phyloP scores from a whole-genome alignment of 2,888 invertebrate species.

The Pandemis cinnamomeana region DNA sequence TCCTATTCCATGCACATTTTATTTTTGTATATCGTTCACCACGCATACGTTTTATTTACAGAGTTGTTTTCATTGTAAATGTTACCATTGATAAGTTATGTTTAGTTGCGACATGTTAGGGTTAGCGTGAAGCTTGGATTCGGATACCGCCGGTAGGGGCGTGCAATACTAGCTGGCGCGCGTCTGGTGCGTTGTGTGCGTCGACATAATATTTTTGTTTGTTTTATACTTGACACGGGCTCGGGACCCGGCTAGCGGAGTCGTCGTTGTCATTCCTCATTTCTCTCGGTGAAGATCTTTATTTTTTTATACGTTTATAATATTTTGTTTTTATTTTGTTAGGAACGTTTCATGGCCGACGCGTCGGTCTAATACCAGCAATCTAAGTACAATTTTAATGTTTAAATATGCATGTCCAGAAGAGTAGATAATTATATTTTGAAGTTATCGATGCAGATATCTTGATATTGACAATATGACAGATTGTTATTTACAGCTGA shows the following conservation, averaged over 20 bases:
- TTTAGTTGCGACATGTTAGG: slow-evolving; percentile 56
- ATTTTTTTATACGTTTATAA: slow-evolving; percentile 81
- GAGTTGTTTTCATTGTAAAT: slow-evolving; percentile 78
- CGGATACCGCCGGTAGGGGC: slow-evolving; percentile 38
- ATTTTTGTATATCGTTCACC: slow-evolving; percentile 77
- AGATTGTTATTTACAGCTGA: slow-evolving; percentile 81
- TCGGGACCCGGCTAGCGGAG: slow-evolving; percentile 59
- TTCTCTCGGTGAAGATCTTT: slow-evolving; percentile 80
- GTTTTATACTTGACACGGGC: slow-evolving; percentile 45
- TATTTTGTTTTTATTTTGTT: slow-evolving; percentile 60
- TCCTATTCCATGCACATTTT: slow-evolving; percentile 80
- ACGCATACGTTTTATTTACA: slow-evolving; percentile 64
- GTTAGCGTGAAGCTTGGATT: slow-evolving; percentile 45
- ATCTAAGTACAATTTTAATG: slow-evolving; percentile 79
- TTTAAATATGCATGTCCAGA: slow-evolving; percentile 76
- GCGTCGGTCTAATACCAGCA: slow-evolving; percentile 75
- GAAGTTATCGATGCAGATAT: slow-evolving; percentile 78
- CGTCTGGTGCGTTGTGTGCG: slow-evolving; percentile 11
- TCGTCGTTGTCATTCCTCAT: slow-evolving; percentile 73
- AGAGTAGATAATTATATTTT: slow-evolving; percentile 76
- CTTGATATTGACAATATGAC: slow-evolving; percentile 82
- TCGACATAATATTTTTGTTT: slow-evolving; percentile 33
- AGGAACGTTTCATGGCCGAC: slow-evolving; percentile 63
- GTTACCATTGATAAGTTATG: slow-evolving; percentile 83
- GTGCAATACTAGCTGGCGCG: neutral